Evolutionary conservation across 2,888 invertebrate species (phyloP), one percentile per base, ranked within the genome.

Genomic region (Drosophila phalerata): DNA sequence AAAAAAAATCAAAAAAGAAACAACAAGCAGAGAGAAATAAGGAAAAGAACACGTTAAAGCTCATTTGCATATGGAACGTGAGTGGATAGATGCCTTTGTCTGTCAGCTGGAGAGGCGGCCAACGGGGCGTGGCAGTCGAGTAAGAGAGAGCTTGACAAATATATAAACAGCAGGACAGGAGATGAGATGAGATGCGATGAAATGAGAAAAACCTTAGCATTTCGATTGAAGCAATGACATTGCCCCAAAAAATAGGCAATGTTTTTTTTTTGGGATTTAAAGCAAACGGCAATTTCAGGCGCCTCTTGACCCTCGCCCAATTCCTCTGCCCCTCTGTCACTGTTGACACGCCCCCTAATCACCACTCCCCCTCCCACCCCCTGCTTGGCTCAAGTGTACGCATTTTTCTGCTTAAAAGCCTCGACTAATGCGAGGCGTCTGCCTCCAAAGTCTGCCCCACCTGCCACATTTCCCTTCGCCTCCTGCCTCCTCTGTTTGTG

Each of bases 401-500:
- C 85, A 85, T 88, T 85, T 85, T 89, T 89, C 81, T 85, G 85
- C 90, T 88, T 89, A 88, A 85, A 88, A 88, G 90, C 85, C 88
- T 73, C 81, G 81, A 88, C 85, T 85, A 89, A 89, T 88, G 90
- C 79, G 87, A 75, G 79, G 76, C 76, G 76, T 77, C 79, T 79
- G 75, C 64, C 69, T 40, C 75, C 22, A 34, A 60, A 71, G 60
- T 72, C 51, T 17, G 40, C 5, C 17, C 43, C 66, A 42, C 43
- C 34, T 56, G 60, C 56, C 47, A 15, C 58, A 25, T n/a, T 30
- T 22, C 3, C 37, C 10, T 9, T 4, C 22, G 3, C 17, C 62
- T 32, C 3, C 9, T 6, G 28, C 9, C 17, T 15, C 30, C 17
- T 73, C 81, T 84, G 87, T 86, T 84, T 84, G 76, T 71, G 72